Percentiles rank a stretch among this genome's conserved stretches.
phyloP scores from a whole-genome alignment of 2,888 invertebrate genomes.

The Sesia apiformis region DNA sequence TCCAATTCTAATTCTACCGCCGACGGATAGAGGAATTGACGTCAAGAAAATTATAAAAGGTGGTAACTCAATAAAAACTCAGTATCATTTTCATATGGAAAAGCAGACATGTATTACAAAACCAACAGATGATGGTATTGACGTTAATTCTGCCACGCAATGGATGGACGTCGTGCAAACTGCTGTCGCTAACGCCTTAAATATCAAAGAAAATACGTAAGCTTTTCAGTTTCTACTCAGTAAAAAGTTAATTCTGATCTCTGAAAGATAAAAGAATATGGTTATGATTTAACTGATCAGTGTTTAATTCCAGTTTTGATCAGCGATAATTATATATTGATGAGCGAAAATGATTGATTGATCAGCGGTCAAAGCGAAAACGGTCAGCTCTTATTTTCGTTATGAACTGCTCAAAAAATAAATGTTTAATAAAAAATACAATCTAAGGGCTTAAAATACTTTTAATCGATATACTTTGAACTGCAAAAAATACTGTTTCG shows the following conservation, averaged over 20 bases:
- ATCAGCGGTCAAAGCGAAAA: no score
- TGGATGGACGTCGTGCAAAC: conserved; percentile 73
- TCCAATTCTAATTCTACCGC: conserved; percentile 12
- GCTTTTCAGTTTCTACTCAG: conserved; percentile 11
- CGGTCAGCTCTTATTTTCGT: no score
- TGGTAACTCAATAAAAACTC: conserved; percentile 65
- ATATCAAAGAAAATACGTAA: conserved; percentile 75
- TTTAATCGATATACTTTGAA: no score
- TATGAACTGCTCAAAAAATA: no score
- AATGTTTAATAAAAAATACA: no score
- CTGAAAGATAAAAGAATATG: no score
- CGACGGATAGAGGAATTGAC: conserved; percentile 39
- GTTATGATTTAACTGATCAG: no score
- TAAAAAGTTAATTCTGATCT: conserved; percentile 34
- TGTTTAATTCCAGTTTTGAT: no score
- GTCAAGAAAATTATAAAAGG: conserved; percentile 63
- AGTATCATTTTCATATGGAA: conserved; percentile 85
- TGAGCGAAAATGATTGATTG: no score
- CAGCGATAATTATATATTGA: no score
- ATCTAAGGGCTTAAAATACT: no score
- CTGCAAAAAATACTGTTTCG: no score
- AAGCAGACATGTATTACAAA: conserved; percentile 75
- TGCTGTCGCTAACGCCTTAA: conserved; percentile 67
- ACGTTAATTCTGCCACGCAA: conserved; percentile 76
- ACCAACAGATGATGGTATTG: conserved; percentile 81